Evolutionary conservation across 2,797 vertebrate genomes (phyloP), one percentile per base, ranked within the genome.

Genomic region (Zenarchopterus dispar): DNA sequence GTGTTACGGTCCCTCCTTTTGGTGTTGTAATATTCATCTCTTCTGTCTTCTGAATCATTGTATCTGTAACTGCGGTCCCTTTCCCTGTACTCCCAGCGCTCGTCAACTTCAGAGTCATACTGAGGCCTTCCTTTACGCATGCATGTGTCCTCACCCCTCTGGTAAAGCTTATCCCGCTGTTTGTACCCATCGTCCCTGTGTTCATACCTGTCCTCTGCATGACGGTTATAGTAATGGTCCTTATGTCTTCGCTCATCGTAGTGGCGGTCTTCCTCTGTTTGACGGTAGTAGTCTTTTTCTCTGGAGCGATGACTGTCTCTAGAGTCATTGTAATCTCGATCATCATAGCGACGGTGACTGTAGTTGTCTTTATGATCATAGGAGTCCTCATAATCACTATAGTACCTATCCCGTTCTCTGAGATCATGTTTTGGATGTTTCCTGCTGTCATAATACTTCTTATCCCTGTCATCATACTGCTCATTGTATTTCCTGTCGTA

Each of bases 71-170:
- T 75, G 3, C 50, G 58, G 19, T 89, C 86, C 51, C 62, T 81
- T 24, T 89, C 87, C 58, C 64, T 79, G 31, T 47, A 65, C 56
- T 70, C 33, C 42, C 21, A 13, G 16, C 48, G 51, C 11, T 86
- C 79, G 0, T 88, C 82, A 13, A 16, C 19, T 33, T 81, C 86
- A 58, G 67, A 80, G 53, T 91, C 89, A 65, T 86, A 88, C 19
- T 78, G 80, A 31, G 50, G 74, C 24, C 86, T 78, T 70, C 70
- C 57, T 75, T 75, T 85, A 44, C 43, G 22, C 59, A 15, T 24
- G 48, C 78, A 74, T 0, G 31, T 61, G 8, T 90, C 90, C 47
- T 85, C 87, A 48, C 42, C 56, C 48, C 80, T 67, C 56, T 33
- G 51, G 15, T 75, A 17, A 16, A 71, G 71, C 10, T 16, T 53